Conservation (phyloP, 2,797 vertebrate species). For the Molossus molossus region DNA sequence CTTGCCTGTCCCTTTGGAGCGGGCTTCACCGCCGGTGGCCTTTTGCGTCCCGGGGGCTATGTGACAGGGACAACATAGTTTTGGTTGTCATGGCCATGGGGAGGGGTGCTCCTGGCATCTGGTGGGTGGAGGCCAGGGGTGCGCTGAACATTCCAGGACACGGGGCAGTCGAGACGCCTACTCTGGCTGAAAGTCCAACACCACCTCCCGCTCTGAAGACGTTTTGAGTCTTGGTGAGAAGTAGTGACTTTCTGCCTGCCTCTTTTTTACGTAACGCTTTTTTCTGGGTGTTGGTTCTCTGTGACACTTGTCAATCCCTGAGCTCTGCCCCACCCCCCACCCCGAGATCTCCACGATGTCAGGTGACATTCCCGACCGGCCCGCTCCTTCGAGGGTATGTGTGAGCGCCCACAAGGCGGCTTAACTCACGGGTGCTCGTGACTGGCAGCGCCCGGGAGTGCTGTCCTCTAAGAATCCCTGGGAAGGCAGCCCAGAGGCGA, state of each 20-base stretch:
- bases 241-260: background rate
- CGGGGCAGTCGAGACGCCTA: too few relatives aligned
- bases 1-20: background rate
- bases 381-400: background rate
- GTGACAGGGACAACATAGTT: background rate
- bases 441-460: fast-evolving
- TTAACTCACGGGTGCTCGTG: fast-evolving
- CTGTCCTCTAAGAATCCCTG: background rate
- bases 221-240: background rate
- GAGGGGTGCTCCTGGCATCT: background rate
- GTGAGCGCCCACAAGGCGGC: fast-evolving
- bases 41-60: background rate
- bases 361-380: fast-evolving
- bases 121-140: background rate
- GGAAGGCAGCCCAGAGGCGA: background rate
- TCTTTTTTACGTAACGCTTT: background rate
- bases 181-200: too few relatives aligned
- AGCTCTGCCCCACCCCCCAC: too few relatives aligned
- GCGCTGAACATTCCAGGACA: fast-evolving
- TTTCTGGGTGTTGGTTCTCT: background rate
- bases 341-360: fast-evolving
- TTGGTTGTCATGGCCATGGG: background rate
- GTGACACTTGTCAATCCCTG: background rate
- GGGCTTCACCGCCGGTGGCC: background rate
- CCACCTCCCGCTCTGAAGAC: background rate